These are phyloP conservation scores for Drosophila pallidifrons DNA, from an alignment of 1,140 invertebrate species.

Conservation along the genomic window DNA sequence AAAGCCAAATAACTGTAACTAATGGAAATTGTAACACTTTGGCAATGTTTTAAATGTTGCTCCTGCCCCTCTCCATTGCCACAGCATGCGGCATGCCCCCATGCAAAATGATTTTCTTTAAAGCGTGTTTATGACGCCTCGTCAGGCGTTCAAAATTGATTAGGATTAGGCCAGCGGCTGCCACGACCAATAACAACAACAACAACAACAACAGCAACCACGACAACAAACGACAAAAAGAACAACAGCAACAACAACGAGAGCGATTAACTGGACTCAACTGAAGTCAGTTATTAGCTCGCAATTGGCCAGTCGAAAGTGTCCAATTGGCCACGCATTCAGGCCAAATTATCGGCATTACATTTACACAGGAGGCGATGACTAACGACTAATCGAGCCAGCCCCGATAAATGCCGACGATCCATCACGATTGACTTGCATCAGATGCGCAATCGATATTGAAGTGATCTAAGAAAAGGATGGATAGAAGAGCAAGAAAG, in stretches of 20 bases:
- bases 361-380: slow-evolving; percentile 53
- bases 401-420: slow-evolving; percentile 34
- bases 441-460: slow-evolving; percentile 4
- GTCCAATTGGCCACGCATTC: slow-evolving; percentile 68
- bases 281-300: slow-evolving; percentile 34
- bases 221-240: slow-evolving; percentile 18
- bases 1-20: slow-evolving; percentile 78
- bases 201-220: slow-evolving; percentile 13
- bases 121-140: slow-evolving; percentile 79
- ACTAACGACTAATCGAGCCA: slow-evolving; percentile 42
- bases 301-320: slow-evolving; percentile 24
- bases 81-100: slow-evolving; percentile 3
- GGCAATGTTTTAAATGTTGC: slow-evolving; percentile 70
- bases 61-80: slow-evolving; percentile 5
- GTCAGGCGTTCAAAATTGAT: slow-evolving; percentile 78
- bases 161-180: slow-evolving; percentile 69
- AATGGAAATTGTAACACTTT: slow-evolving; percentile 83
- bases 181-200: slow-evolving; percentile 28
- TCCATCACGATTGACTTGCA: slow-evolving; percentile 47
- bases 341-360: slow-evolving; percentile 67
- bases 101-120: slow-evolving; percentile 62
- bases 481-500: not conserved
- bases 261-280: slow-evolving; percentile 40
- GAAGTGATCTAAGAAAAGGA: not conserved
- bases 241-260: slow-evolving; percentile 37